Base-by-base conservation (phyloP, 2,113 vertebrate species). In the Microcebus jonahi region DNA sequence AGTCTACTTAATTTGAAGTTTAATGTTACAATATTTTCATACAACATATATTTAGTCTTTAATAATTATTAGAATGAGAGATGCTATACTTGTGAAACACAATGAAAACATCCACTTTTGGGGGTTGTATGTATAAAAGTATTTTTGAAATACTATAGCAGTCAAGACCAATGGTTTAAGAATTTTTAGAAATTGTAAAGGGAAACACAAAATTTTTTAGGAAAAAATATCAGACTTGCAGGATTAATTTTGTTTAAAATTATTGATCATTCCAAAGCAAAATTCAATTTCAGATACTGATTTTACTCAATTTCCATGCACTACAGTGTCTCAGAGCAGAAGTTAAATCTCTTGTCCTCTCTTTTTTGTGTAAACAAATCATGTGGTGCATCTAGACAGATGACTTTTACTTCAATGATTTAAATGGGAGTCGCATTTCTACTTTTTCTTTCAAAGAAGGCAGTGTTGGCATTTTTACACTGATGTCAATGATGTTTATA, bases 11-110 rank as follows among this genome's bases (percentile, higher is more conserved):
- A 59, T 76, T 91, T 87, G 8, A 86, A 86, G 86, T 90, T 93
- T 88, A 89, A 80, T 86, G 31, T 81, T 88, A 25, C 2, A 76
- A 13, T 77, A 79, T 48, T 93, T 93, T 71, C 42, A 79, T n/a
- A 68, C 29, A 93, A 48, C 17, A 84, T 39, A 84, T 68, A 21
- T 57, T 88, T 95, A 67, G 25, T 76, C 42, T 31, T 55, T 34
- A 82, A 59, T 83, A 68, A 88, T 81, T 59, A 82, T 57, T 55
- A 86, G 84, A 79, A 93, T 29, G 31, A 88, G 86, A 85, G 71
- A 71, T 92, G 27, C 39, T 88, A 29, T 25, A 42, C 34, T 90
- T 93, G 48, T 82, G 27, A 96, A 75, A 57, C 34, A 70, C n/a
- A 39, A 39, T 13, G 71, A 79, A 81, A 88, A 55, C 7, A 50